Base-by-base conservation (phyloP, 1,140 invertebrate species). In the Stratiolaelaps scimitus region DNA sequence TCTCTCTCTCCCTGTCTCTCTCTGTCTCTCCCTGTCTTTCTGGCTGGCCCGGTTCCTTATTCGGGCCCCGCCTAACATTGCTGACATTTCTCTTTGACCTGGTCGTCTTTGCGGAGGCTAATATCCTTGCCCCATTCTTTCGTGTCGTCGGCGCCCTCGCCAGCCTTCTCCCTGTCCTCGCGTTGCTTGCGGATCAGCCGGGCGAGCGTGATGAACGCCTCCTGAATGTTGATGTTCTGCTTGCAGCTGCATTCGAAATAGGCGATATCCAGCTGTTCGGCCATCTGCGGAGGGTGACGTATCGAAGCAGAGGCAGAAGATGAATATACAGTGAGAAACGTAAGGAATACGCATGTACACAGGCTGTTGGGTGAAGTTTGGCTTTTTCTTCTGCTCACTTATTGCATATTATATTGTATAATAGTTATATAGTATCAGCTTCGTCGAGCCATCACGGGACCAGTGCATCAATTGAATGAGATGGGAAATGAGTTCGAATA, bases 231-330 rank as follows among this genome's bases (percentile, higher is more conserved):
- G 44, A 91, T 84, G 72, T 90, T 86, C 67, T 85, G 84, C 76
- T 92, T 92, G 74, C 88, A 92, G 20, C 88, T 91, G 15, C 91
- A 89, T 76, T 92, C 89, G 76, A 88, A 89, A 74, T 91, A 92
- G 47, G 89, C 88, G 80, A 92, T 87, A 69, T 90, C 88, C 73
- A 89, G 90, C 75, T 87, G 87, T 72, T 89, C 86, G 0, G 88
- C 89, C 73, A 92, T 83, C 85, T 89, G 76, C 28, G 80, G 81
- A 69, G 64, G 68, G 66, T 10, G 10, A 40, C 26, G 20, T 19
- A 68, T 65, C 66, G 43, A 69, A 43, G 70, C 28, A 30, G 43
- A 65, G 0, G 47, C 44, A 26, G 46, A 44, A 48, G 29, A 56
- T 46, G 5, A 40, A 40, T 10, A 40, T 40, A 40, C 5, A 10